Evolutionary conservation across 2,797 vertebrate species (phyloP), one percentile per base, ranked within the genome.

Genomic region (Argyrosomus regius): DNA sequence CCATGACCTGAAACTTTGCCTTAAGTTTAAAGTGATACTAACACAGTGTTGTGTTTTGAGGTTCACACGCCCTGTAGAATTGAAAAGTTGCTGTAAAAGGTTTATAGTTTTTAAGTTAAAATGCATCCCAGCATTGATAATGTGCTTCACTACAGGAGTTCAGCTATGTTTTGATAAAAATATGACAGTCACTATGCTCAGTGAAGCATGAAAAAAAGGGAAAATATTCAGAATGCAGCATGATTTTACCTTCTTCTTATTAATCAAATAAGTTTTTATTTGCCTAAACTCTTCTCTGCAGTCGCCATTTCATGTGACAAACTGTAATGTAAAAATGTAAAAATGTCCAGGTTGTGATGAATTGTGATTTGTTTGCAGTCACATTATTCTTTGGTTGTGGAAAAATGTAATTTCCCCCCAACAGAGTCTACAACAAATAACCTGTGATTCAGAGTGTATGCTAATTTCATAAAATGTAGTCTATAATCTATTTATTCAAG

Each of bases 1-100:
- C 24, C 24, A n/a, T 74, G 57, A 72, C 31, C 63, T 48, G 28
- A 52, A 82, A 68, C 72, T 82, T 67, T 76, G 53, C 45, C 52
- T 8, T 4, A 26, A 43, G 39, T 79, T 43, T 77, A 14, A 72
- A 49, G 31, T 24, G 11, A 58, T 24, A 35, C 20, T 3, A 16
- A 49, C 0, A 58, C 24, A 50, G 57, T n/a, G 46, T 5, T 22
- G 20, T 64, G 35, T 73, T 78, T 73, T 76, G 16, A 61, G 43
- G 45, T 49, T 80, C 31, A 70, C 1, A 6, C 1, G 7, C 6
- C 12, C 14, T 45, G 6, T 11, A 24, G 41, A 48, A 22, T 45
- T 52, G 48, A 12, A 77, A 71, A 39, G 26, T 43, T 13, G 35
- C 35, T 39, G 8, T 39, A 39, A 39, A 39, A 39, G 9, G 35